Conservation (phyloP, 2,113 vertebrate species). For the Clarias magur region DNA sequence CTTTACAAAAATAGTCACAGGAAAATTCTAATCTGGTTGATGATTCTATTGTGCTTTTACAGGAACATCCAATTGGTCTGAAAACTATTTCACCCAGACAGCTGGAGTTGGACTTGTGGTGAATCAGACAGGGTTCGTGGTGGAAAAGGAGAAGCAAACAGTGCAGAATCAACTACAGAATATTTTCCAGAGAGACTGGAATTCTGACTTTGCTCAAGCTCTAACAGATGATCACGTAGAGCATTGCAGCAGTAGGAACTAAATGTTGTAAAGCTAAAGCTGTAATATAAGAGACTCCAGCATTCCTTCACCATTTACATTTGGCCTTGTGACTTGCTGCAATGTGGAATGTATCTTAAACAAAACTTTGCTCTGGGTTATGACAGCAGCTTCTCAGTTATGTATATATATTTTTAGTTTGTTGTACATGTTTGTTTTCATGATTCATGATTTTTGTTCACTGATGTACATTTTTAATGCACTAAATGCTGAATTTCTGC, state of each 20-base stretch:
- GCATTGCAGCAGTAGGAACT: conserved; percentile 56
- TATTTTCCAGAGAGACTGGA: conserved; percentile 79
- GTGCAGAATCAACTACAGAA: conserved; percentile 69
- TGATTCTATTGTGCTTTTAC: conserved; percentile 1
- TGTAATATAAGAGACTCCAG: background rate
- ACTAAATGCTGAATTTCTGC: background rate
- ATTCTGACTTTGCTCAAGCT: conserved; percentile 56
- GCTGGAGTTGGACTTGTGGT: conserved; percentile 77
- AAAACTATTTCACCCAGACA: conserved; percentile 76
- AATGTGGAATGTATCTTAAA: conserved; percentile 25
- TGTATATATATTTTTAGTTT: conserved; percentile 37
- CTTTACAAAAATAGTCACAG: too few species aligned
- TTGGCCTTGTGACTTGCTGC: background rate
- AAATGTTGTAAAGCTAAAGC: conserved; percentile 24
- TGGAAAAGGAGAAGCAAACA: conserved; percentile 57
- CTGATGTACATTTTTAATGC: conserved; percentile 19
- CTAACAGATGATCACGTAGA: conserved; percentile 54
- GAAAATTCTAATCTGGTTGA: background rate
- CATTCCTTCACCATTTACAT: background rate
- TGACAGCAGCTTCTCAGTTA: conserved; percentile 20
- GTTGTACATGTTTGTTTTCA: conserved; percentile 36
- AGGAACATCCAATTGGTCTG: conserved; percentile 85
- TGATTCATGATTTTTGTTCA: conserved; percentile 4
- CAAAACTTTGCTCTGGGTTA: conserved; percentile 23
- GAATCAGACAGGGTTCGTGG: conserved; percentile 71